phyloP scores from a whole-genome alignment of 1,140 invertebrate genomes.

The Pristionchus pacificus region DNA sequence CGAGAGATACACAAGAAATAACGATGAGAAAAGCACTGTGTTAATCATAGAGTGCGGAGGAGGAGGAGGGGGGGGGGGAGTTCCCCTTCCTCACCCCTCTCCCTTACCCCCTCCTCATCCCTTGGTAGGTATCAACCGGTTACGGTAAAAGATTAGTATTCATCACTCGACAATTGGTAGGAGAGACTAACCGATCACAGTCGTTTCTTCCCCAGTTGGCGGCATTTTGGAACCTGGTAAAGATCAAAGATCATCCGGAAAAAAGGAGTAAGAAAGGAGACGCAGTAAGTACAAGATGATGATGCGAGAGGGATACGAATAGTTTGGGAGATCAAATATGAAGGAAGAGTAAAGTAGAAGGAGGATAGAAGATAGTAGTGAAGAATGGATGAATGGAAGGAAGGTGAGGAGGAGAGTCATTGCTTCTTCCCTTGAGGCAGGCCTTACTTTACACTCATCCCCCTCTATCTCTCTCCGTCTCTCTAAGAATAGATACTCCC shows the following conservation, averaged over 20 bases:
- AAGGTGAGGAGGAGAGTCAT: no score
- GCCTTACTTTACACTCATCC: neutral
- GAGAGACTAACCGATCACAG: neutral
- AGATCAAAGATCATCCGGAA: neutral
- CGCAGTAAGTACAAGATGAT: no score
- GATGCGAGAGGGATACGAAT: no score
- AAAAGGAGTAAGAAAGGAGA: no score
- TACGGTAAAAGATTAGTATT: no score
- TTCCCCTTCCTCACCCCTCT: neutral
- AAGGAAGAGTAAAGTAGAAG: slow-evolving; percentile 3
- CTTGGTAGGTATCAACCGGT: no score
- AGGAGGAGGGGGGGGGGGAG: slow-evolving; percentile 2
- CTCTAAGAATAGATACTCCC: slow-evolving; percentile 22
- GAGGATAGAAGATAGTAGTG: no score
- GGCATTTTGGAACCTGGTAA: neutral
- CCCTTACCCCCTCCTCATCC: no score
- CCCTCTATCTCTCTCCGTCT: neutral
- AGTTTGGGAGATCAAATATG: slow-evolving; percentile 15
- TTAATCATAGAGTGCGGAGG: slow-evolving; percentile 11
- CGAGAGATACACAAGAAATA: slow-evolving; percentile 8
- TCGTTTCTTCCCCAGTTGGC: neutral
- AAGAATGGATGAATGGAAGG: slow-evolving; percentile 12
- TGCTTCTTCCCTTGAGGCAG: no score
- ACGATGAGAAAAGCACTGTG: slow-evolving; percentile 12
- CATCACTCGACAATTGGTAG: no score